A percentile compares a stretch with the other conserved stretches of the same genome.
Evolutionary conservation across 2,888 invertebrate genomes (phyloP).

Genomic region (Cheilosia urbana): DNA sequence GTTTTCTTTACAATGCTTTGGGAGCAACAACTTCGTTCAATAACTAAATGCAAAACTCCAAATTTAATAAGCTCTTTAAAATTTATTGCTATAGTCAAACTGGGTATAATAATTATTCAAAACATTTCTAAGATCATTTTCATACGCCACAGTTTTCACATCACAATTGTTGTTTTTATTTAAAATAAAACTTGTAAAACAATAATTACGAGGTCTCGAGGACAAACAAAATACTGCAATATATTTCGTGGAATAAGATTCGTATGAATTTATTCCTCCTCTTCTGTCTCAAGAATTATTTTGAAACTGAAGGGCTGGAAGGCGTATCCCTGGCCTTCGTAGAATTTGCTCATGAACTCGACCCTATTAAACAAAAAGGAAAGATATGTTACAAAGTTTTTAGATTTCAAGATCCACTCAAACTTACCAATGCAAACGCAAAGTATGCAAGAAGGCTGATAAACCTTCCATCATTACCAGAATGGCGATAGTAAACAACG

Average conservation of each 20-base stretch:
- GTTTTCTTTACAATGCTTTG: neutral
- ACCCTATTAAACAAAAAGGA: conserved; percentile 87
- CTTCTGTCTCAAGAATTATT: conserved; percentile 87
- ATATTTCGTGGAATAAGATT: conserved; percentile 16
- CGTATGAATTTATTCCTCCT: conserved; percentile 78
- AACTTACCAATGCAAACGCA: conserved; percentile 96
- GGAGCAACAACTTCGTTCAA: neutral
- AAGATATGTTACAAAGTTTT: too few relatives aligned
- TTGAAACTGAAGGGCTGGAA: conserved; percentile 95
- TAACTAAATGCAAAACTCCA: neutral
- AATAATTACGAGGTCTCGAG: neutral
- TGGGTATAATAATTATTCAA: neutral
- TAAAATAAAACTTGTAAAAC: conserved; percentile 1
- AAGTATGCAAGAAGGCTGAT: conserved; percentile 98
- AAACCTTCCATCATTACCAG: conserved; percentile 99
- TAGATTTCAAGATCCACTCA: neutral
- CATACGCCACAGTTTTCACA: neutral
- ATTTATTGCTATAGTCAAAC: conserved; percentile 45
- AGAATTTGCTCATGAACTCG: conserved; percentile 98
- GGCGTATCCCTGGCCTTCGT: conserved; percentile 91
- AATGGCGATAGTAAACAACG: conserved; percentile 95
- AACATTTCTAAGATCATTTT: neutral
- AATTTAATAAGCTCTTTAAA: conserved; percentile 17
- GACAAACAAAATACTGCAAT: conserved; percentile 31
- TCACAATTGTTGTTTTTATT: neutral